Conservation (phyloP, 2,888 invertebrate genomes). For the Gibbula magus region DNA sequence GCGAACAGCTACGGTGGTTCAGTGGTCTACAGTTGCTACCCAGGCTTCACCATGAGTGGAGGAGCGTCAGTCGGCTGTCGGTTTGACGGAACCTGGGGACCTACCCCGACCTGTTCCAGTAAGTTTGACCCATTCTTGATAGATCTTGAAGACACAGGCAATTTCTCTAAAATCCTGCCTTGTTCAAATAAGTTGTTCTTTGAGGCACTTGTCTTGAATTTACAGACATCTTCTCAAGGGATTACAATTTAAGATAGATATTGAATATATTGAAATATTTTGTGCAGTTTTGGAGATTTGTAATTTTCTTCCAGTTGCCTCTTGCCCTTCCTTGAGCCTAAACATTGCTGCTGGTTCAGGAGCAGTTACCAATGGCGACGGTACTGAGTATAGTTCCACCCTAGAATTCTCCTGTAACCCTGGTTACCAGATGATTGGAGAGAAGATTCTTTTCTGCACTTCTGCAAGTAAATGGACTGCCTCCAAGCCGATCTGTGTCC, state of each 20-base stretch:
- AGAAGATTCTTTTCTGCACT: conserved; percentile 55
- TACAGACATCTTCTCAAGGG: too few species aligned
- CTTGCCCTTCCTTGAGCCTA: conserved; percentile 17
- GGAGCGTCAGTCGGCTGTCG: conserved; percentile 48
- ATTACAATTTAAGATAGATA: too few species aligned
- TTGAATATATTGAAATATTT: too few species aligned
- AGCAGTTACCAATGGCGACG: conserved; percentile 18
- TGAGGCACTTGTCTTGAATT: too few species aligned
- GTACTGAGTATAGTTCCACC: conserved; percentile 48
- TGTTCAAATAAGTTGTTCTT: too few species aligned
- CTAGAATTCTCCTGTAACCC: conserved; percentile 51
- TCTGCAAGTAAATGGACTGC: conserved; percentile 51
- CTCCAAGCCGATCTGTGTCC: conserved; percentile 46
- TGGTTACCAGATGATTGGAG: conserved; percentile 59
- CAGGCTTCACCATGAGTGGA: conserved; percentile 53
- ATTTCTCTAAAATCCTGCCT: too few species aligned
- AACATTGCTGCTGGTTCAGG: conserved; percentile 20
- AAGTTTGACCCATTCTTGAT: not conserved
- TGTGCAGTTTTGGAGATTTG: not conserved
- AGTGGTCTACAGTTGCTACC: conserved; percentile 58
- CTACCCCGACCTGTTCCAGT: conserved; percentile 45
- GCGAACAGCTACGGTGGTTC: conserved; percentile 36
- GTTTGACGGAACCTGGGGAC: conserved; percentile 47
- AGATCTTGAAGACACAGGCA: too few species aligned
- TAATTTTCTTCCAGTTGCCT: conserved; percentile 21